These are phyloP conservation scores for Plemyria rubiginata DNA, from an alignment of 2,888 invertebrate genomes.

Conservation along the genomic window DNA sequence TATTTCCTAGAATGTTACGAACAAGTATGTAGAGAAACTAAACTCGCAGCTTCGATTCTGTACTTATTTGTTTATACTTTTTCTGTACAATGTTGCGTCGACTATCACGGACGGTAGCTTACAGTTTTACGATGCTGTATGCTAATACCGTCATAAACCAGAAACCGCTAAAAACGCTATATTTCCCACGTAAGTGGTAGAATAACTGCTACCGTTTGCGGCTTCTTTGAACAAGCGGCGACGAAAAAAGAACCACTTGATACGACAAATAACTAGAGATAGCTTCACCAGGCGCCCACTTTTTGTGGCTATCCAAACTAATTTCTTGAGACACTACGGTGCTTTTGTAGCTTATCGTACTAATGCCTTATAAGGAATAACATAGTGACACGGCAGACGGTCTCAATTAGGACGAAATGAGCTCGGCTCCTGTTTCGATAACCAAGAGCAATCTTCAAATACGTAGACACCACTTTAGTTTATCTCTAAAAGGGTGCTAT, in stretches of 20 bases:
- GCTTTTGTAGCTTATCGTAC: conserved; percentile 58
- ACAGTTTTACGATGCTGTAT: conserved; percentile 66
- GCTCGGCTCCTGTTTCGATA: conserved; percentile 22
- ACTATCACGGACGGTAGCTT: conserved; percentile 16
- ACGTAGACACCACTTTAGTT: conserved; percentile 5
- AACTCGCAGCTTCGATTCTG: conserved; percentile 10
- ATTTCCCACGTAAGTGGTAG: conserved; percentile 64
- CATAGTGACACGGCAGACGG: conserved; percentile 20
- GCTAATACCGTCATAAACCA: conserved; percentile 61
- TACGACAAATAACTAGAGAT: conserved; percentile 82
- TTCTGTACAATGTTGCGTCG: conserved; percentile 12
- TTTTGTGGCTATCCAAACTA: conserved; percentile 69
- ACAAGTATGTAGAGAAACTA: neutral
- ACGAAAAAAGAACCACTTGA: conserved; percentile 71
- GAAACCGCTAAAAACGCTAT: conserved; percentile 53
- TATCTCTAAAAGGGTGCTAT: conserved; percentile 10
- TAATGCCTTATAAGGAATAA: conserved; percentile 33
- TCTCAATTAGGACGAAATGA: conserved; percentile 25
- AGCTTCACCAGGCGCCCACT: conserved; percentile 70
- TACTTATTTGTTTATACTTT: conserved; percentile 5
- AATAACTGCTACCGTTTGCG: conserved; percentile 75
- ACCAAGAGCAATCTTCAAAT: conserved; percentile 6
- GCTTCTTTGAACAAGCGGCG: conserved; percentile 69
- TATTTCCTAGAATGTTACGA: conserved; percentile 34
- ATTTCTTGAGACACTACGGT: conserved; percentile 59